These are phyloP conservation scores for Cataglyphis hispanica DNA, from an alignment of 1,140 invertebrate species.

Conservation along the genomic window DNA sequence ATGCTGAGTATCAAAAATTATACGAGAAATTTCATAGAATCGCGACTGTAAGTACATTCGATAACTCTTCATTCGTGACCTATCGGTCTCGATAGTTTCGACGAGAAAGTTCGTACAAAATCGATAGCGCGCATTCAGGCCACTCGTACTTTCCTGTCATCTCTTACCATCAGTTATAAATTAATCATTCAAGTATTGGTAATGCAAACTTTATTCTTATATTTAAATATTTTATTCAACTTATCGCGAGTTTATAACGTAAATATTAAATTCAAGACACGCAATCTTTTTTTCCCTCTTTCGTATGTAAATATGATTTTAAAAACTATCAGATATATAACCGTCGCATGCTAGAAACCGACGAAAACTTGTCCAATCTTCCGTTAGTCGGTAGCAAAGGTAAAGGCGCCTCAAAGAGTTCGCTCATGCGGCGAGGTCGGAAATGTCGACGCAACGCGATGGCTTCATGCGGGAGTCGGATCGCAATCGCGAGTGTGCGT, in stretches of 20 bases:
- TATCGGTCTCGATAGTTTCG: not conserved
- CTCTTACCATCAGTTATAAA: not conserved
- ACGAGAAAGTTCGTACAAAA: not conserved
- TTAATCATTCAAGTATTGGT: slow-evolving; percentile 4
- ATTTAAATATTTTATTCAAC: not conserved
- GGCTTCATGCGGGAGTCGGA: slow-evolving; percentile 41
- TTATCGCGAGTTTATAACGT: not conserved
- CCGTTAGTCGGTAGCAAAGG: slow-evolving; percentile 44
- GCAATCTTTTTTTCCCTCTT: not conserved
- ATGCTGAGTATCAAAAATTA: not conserved
- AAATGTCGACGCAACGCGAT: slow-evolving; percentile 47
- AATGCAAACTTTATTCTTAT: slow-evolving; percentile 1
- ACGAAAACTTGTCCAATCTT: slow-evolving; percentile 58
- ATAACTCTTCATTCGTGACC: not conserved
- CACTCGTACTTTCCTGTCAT: not conserved
- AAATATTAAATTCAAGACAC: not conserved
- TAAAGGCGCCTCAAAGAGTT: slow-evolving; percentile 23
- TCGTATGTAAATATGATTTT: slow-evolving; percentile 20
- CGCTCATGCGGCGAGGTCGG: slow-evolving; percentile 23
- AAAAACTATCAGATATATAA: slow-evolving; percentile 1
- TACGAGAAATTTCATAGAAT: not conserved
- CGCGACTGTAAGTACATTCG: not conserved
- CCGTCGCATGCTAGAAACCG: not conserved
- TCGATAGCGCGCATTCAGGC: not conserved
- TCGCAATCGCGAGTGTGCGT: slow-evolving; percentile 50